phyloP scores from a whole-genome alignment of 1,140 invertebrate species.

The Calycopis cecrops region DNA sequence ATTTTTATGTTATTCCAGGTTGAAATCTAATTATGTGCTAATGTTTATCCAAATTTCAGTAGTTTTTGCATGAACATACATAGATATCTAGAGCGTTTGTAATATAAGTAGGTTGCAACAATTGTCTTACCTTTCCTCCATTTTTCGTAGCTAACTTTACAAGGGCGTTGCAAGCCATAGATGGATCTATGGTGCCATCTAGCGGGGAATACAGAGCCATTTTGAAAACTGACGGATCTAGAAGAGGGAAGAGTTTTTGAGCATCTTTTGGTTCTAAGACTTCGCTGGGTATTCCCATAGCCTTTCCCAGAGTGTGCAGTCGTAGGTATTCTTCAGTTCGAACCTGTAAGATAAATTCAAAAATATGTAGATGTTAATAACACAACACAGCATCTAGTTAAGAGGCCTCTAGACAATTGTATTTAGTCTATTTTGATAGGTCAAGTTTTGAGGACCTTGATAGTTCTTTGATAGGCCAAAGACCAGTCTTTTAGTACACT shows the following conservation, averaged over 20 bases:
- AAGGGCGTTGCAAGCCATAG: constrained; percentile 85
- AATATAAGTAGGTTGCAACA: too few species aligned
- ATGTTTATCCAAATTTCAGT: too few species aligned
- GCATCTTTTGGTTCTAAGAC: constrained; percentile 84
- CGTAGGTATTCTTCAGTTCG: constrained; percentile 89
- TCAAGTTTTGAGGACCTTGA: too few species aligned
- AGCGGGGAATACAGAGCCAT: constrained; percentile 87
- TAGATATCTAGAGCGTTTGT: too few species aligned
- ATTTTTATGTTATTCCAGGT: too few species aligned
- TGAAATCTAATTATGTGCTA: too few species aligned
- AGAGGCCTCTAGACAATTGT: too few species aligned
- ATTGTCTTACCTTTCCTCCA: constrained; percentile 83
- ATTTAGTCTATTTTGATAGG: too few species aligned
- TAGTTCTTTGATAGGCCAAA: too few species aligned
- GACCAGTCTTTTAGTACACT: too few species aligned
- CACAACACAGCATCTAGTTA: too few species aligned
- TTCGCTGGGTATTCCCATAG: constrained; percentile 84
- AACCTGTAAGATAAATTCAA: constrained; percentile 68
- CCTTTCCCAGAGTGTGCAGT: constrained; percentile 85
- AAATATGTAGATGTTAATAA: background rate
- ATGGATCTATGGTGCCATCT: constrained; percentile 89
- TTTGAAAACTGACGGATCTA: constrained; percentile 83
- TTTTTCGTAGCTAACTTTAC: constrained; percentile 80
- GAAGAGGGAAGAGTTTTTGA: constrained; percentile 85
- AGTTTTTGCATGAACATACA: too few species aligned